These are phyloP conservation scores for Palythoa heliodiscus DNA, from an alignment of 92 coral and sea anemone genomes.

Conservation along the genomic window DNA sequence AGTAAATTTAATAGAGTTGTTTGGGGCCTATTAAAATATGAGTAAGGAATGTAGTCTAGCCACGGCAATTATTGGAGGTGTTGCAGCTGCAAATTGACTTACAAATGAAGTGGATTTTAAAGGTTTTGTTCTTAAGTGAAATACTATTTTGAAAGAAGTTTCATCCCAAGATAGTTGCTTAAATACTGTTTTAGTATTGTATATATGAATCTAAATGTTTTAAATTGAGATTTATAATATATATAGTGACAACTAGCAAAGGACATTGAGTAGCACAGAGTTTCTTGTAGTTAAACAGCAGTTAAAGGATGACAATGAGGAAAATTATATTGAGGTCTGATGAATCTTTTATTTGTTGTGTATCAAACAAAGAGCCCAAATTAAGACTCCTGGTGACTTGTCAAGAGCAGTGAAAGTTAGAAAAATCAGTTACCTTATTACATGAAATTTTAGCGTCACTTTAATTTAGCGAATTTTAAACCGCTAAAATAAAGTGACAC, in stretches of 20 bases:
- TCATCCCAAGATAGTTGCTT: neutral
- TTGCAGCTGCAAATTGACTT: neutral
- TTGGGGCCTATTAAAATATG: neutral
- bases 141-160: neutral
- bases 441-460: too few species aligned
- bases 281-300: neutral
- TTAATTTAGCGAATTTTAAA: too few species aligned
- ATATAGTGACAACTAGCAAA: neutral
- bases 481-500: too few species aligned
- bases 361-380: neutral
- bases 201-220: neutral
- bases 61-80: neutral
- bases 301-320: neutral
- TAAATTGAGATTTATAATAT: slow-evolving; percentile 1
- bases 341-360: neutral
- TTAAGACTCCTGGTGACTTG: too few species aligned
- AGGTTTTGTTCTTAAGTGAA: neutral
- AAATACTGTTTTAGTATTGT: neutral
- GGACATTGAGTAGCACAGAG: neutral
- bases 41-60: neutral
- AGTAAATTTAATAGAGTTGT: neutral
- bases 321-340: neutral
- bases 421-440: too few species aligned
- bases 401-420: too few species aligned
- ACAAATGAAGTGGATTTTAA: neutral